A percentile compares a stretch with the other conserved stretches of the same genome.
phyloP scores from a whole-genome alignment of 1,140 invertebrate genomes.

The Chironomus striatipennis region DNA sequence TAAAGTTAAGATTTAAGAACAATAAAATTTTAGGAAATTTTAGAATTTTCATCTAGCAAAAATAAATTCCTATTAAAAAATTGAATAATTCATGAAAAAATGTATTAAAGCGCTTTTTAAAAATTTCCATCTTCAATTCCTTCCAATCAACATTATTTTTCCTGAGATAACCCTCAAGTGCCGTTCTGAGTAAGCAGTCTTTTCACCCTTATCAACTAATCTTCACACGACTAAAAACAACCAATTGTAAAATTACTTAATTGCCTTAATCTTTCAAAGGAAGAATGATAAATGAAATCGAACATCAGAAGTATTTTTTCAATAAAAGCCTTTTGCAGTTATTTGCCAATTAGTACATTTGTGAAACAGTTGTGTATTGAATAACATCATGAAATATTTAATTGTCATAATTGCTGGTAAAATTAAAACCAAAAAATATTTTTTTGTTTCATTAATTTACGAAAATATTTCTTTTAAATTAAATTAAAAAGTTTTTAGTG shows the following conservation, averaged over 20 bases:
- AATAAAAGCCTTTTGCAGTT: not conserved
- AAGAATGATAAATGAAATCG: not conserved
- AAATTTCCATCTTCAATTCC: not conserved
- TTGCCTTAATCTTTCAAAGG: not conserved
- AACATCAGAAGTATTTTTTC: not conserved
- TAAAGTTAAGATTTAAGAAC: no score
- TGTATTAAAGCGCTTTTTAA: not conserved
- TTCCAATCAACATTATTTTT: not conserved
- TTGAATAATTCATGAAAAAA: no score
- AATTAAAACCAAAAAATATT: not conserved
- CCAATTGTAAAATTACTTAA: not conserved
- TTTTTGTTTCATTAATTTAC: not conserved
- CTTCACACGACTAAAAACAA: not conserved
- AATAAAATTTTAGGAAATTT: no score
- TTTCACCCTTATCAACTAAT: not conserved
- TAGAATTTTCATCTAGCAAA: no score
- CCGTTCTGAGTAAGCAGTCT: not conserved
- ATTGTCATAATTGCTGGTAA: slow-evolving; percentile 10
- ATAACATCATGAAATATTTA: slow-evolving; percentile 17
- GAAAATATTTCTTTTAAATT: not conserved
- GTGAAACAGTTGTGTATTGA: not conserved
- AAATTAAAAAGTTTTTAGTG: not conserved
- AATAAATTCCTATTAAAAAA: no score
- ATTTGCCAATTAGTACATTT: not conserved
- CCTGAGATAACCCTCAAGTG: not conserved